These are phyloP conservation scores for Nansenia antarctica DNA, from an alignment of 2,113 vertebrate species.

Conservation along the genomic window DNA sequence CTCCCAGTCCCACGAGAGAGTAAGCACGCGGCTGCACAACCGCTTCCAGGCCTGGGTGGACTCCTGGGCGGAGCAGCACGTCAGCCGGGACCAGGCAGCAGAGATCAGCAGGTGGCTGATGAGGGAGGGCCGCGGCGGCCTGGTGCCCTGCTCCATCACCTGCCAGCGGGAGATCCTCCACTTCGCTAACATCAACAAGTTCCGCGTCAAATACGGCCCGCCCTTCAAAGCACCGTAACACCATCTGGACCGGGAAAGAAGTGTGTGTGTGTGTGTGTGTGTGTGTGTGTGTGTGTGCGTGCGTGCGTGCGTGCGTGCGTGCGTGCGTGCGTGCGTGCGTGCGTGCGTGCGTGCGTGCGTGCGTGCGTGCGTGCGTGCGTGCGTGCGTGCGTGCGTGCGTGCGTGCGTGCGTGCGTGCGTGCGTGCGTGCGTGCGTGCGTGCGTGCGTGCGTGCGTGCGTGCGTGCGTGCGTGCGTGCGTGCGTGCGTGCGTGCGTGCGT, in stretches of 20 bases:
- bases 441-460: no score
- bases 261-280: no score
- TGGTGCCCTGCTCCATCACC: conserved; percentile 90
- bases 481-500: no score
- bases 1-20: conserved; percentile 88
- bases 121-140: conserved; percentile 89
- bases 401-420: no score
- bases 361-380: no score
- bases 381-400: no score
- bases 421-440: no score
- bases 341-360: no score
- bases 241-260: neutral
- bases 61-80: conserved; percentile 90
- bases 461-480: no score
- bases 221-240: conserved; percentile 18
- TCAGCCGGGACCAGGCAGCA: conserved; percentile 88
- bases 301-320: no score
- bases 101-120: conserved; percentile 91
- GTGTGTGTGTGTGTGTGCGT: no score
- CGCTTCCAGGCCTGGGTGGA: conserved; percentile 93
- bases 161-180: conserved; percentile 88
- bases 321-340: no score
- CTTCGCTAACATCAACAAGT: conserved; percentile 95
- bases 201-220: conserved; percentile 88
- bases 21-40: conserved; percentile 91